These are phyloP conservation scores for Syrrhaptes paradoxus DNA, from an alignment of 2,113 vertebrate species.

Conservation along the genomic window DNA sequence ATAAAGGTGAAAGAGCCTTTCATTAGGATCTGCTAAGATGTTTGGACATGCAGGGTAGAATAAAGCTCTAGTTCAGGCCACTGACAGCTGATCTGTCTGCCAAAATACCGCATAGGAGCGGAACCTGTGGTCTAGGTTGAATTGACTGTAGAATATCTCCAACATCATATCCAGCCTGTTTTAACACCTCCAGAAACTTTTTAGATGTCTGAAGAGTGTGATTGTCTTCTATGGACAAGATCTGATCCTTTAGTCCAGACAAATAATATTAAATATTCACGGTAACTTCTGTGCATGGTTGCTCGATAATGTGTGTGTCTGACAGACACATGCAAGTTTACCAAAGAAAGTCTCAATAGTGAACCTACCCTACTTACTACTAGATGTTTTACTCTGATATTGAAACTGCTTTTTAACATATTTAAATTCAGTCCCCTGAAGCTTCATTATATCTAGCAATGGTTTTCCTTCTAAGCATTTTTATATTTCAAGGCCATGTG, in stretches of 20 bases:
- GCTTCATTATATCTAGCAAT: not conserved
- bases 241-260: not conserved
- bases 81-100: not conserved
- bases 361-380: not conserved
- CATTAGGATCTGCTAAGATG: not conserved
- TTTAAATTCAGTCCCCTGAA: not conserved
- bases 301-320: not conserved
- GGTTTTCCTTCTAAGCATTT: not conserved
- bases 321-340: not conserved
- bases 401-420: not conserved
- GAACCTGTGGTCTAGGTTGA: not conserved
- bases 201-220: not conserved
- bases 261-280: not conserved
- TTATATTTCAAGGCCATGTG: not conserved
- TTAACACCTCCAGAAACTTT: not conserved
- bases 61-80: not conserved
- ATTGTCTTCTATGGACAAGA: not conserved
- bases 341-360: not conserved
- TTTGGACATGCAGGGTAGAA: not conserved
- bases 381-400: not conserved
- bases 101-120: not conserved
- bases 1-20: not conserved
- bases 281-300: not conserved
- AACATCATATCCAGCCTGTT: not conserved
- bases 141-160: not conserved